Evolutionary conservation across 2,797 vertebrate genomes (phyloP), one percentile per base, ranked within the genome.

Genomic region (Trematomus bernacchii): DNA sequence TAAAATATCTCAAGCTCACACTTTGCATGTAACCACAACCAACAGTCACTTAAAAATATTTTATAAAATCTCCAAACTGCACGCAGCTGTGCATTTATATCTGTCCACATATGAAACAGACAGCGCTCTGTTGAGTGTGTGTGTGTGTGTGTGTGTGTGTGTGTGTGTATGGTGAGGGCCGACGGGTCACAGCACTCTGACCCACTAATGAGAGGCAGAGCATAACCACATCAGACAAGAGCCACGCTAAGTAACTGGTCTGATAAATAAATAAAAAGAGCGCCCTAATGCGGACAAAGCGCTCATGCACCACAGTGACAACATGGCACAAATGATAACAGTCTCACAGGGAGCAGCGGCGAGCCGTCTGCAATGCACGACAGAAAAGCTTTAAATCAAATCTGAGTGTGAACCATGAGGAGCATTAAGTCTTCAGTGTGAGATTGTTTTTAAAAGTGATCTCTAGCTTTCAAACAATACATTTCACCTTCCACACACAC

Each of bases 141-240:
- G 8, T 37, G 66, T 71, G 63, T 27, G 77, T 46, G 71, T 77
- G 70, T 66, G 66, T 1, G 62, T 66, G 63, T 37, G 33, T 37
- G 8, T 37, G 66, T 71, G 70, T 71, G 66, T 1, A 62, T 66
- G 63, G 21, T 2, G 44, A 74, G 47, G 63, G 67, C 46, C 73
- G 73, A 71, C 37, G 30, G 87, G 85, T 91, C 88, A 55, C 72
- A 60, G 73, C 27, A 23, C 67, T 64, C 73, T 71, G 83, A 89
- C 85, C 86, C 78, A 60, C 83, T 87, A 90, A 87, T 79, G 77
- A 90, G 87, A 85, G 75, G 65, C 80, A 80, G 78, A 87, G 66
- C 23, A 19, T 70, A 82, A 84, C 80, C 80, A 54, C 84, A 84
- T 76, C 79, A 86, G 80, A 91, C 87, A 79, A 77, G 79, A 81